Conservation (phyloP, 2,797 vertebrate species). For the Podarcis siculus region DNA sequence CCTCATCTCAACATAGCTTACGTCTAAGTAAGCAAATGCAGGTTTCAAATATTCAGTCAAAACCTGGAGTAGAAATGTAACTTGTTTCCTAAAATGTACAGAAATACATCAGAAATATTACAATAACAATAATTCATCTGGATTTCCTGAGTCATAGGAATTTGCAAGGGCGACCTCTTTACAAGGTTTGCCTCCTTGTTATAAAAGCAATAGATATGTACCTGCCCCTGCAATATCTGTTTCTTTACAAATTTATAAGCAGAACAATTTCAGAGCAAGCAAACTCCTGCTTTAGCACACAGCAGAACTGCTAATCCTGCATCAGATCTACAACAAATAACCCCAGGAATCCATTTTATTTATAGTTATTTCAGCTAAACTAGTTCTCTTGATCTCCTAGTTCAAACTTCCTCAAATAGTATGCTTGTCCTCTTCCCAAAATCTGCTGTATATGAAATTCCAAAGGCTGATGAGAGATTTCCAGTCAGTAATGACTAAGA, state of each 20-base stretch:
- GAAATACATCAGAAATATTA: neutral
- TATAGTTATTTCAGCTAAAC: neutral
- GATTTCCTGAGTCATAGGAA: neutral
- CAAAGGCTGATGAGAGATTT: neutral
- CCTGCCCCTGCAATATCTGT: neutral
- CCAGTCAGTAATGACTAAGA: neutral
- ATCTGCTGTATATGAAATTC: neutral
- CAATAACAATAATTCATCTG: neutral
- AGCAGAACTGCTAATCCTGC: neutral
- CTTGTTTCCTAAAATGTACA: neutral
- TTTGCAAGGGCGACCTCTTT: neutral
- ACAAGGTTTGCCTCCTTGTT: neutral
- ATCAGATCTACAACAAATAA: neutral
- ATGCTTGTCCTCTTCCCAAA: neutral
- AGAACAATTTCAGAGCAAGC: neutral
- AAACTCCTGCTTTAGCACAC: neutral
- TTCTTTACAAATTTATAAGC: neutral
- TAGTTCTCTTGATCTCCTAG: neutral
- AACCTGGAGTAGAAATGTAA: neutral
- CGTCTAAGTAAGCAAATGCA: neutral
- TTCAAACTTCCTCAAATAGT: neutral
- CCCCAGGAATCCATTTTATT: neutral
- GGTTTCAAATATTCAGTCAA: neutral
- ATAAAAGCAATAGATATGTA: neutral
- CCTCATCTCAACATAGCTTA: neutral